Conservation (phyloP, 2,113 vertebrate species). For the Lates calcarifer region DNA sequence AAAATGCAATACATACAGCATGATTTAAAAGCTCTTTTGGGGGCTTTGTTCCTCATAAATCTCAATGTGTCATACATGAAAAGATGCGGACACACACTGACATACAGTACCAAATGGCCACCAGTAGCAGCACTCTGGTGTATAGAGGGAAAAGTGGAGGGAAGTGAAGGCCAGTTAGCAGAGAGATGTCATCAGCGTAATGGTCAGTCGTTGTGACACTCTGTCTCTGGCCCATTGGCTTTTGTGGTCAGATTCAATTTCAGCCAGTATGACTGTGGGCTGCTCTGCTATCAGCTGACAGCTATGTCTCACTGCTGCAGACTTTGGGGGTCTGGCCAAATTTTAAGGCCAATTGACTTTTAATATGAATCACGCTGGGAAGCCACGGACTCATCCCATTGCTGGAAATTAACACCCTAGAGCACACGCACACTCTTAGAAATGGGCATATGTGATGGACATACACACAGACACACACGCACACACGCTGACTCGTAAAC, state of each 20-base stretch:
- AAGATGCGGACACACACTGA: not conserved
- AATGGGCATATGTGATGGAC: slow-evolving; percentile 31
- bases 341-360: slow-evolving; percentile 88
- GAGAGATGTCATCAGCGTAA: slow-evolving; percentile 74
- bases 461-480: slow-evolving; percentile 24
- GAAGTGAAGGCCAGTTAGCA: slow-evolving; percentile 31
- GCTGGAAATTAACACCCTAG: slow-evolving; percentile 82
- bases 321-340: slow-evolving; percentile 83
- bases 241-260: slow-evolving; percentile 86
- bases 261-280: slow-evolving; percentile 74
- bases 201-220: slow-evolving; percentile 77
- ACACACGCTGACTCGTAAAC: slow-evolving; percentile 28
- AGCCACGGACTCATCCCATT: slow-evolving; percentile 78
- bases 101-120: not conserved
- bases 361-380: slow-evolving; percentile 86
- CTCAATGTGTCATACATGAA: slow-evolving; percentile 20
- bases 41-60: slow-evolving; percentile 16
- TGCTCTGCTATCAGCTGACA: slow-evolving; percentile 77
- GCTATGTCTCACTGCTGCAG: slow-evolving; percentile 69
- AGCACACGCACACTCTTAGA: slow-evolving; percentile 45
- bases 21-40: slow-evolving; percentile 14
- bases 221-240: slow-evolving; percentile 80
- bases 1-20: not conserved
- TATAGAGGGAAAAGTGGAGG: not conserved
- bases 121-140: not conserved